Evolutionary conservation across 2,888 invertebrate genomes (phyloP).

Genomic region (Harpalus rufipes): DNA sequence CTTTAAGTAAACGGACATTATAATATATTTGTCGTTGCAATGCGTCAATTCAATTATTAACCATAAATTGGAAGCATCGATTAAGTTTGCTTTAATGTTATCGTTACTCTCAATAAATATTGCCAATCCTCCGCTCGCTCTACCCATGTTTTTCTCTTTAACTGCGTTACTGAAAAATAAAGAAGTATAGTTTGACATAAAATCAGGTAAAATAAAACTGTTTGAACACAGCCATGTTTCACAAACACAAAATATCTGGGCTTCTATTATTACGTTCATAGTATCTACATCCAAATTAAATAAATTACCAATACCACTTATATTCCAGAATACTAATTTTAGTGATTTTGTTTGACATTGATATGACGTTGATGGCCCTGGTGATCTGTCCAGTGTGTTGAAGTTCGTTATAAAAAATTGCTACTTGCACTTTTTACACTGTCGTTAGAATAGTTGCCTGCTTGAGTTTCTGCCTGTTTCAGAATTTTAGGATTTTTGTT

Average conservation of each 20-base stretch:
- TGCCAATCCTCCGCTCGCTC: not conserved
- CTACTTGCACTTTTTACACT: not conserved
- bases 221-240: not conserved
- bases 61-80: no score
- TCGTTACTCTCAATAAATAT: not conserved
- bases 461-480: not conserved
- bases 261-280: not conserved
- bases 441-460: no score
- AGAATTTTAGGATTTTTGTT: not conserved
- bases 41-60: no score
- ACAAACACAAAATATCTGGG: not conserved
- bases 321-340: not conserved
- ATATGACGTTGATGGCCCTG: no score
- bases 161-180: not conserved
- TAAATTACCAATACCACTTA: not conserved
- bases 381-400: not conserved
- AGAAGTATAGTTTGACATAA: not conserved
- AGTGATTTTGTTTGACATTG: no score
- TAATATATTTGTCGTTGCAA: no score
- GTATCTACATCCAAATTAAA: not conserved
- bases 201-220: not conserved
- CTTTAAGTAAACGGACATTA: no score
- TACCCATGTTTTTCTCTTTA: not conserved
- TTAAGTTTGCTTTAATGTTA: no score
- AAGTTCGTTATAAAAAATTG: not conserved